Evolutionary conservation across 1,140 invertebrate genomes (phyloP).

Genomic region (Magallana ariakensis): DNA sequence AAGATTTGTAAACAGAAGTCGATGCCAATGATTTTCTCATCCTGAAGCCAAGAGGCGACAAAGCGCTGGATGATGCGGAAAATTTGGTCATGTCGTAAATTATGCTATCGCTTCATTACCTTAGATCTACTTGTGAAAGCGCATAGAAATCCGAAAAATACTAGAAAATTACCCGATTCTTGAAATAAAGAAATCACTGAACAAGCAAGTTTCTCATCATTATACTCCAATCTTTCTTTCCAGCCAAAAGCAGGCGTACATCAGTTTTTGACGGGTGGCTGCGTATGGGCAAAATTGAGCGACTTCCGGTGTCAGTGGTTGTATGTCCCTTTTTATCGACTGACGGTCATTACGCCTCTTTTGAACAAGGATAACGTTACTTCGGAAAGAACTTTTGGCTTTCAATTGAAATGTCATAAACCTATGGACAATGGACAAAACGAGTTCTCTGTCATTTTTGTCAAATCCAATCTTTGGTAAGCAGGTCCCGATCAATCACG

Average conservation of each 20-base stretch:
- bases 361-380: slow-evolving; percentile 11
- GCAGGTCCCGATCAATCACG: slow-evolving; percentile 10
- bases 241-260: neutral
- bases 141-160: slow-evolving; percentile 23
- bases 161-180: slow-evolving; percentile 18
- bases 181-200: slow-evolving; percentile 15
- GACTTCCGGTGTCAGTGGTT: slow-evolving; percentile 16
- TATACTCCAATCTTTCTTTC: neutral
- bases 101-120: neutral
- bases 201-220: neutral
- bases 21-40: slow-evolving; percentile 34
- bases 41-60: neutral
- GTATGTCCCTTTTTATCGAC: slow-evolving; percentile 26
- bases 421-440: neutral
- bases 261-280: slow-evolving; percentile 23
- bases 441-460: slow-evolving; percentile 28
- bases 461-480: slow-evolving; percentile 36
- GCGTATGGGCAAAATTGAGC: slow-evolving; percentile 1
- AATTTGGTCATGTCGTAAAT: slow-evolving; percentile 19
- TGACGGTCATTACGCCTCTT: slow-evolving; percentile 6
- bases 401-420: slow-evolving; percentile 39
- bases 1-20: slow-evolving; percentile 10
- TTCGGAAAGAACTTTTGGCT: slow-evolving; percentile 13
- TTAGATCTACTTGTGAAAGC: neutral
- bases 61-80: slow-evolving; percentile 15